Conservation (phyloP, 1,140 invertebrate species). For the Drosophila ambigua region DNA sequence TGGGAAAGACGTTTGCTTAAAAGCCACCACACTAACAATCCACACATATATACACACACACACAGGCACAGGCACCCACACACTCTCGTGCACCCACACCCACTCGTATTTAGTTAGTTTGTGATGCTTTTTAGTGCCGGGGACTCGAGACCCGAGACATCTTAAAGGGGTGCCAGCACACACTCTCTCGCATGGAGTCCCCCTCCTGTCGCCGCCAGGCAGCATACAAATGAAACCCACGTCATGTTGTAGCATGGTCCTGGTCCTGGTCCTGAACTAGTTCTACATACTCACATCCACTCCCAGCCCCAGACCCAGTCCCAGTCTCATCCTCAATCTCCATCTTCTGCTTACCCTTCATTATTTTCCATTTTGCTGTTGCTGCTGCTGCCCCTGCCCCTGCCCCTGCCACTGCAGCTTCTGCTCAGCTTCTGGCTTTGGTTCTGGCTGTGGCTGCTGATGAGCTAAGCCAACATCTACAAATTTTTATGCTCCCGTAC, state of each 20-base stretch:
- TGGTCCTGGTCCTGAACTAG: constrained; percentile 13
- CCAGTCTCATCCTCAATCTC: constrained; percentile 1
- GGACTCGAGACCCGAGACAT: constrained; percentile 59
- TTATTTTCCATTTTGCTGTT: constrained; percentile 55
- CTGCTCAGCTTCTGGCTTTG: neutral
- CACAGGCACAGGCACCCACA: constrained; percentile 29
- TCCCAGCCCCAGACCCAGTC: neutral
- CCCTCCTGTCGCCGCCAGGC: constrained; percentile 68
- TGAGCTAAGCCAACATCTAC: constrained; percentile 63
- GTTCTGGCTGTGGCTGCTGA: constrained; percentile 44
- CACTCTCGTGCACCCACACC: constrained; percentile 17
- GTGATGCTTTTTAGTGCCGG: constrained; percentile 76
- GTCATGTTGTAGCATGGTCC: constrained; percentile 60
- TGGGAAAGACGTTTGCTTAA: constrained; percentile 80
- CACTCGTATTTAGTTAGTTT: constrained; percentile 73
- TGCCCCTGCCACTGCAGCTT: constrained; percentile 1
- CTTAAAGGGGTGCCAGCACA: constrained; percentile 73
- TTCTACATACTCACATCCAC: neutral
- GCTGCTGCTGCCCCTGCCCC: constrained; percentile 7
- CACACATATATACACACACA: constrained; percentile 18
- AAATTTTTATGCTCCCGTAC: constrained; percentile 65
- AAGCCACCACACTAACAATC: constrained; percentile 58
- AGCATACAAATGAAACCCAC: constrained; percentile 76
- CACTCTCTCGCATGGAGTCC: constrained; percentile 19
- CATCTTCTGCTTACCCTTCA: constrained; percentile 58